Percentiles rank a stretch among this genome's conserved stretches.
phyloP scores from a whole-genome alignment of 2,797 vertebrate genomes.

The Hypotaenidia okinawae region DNA sequence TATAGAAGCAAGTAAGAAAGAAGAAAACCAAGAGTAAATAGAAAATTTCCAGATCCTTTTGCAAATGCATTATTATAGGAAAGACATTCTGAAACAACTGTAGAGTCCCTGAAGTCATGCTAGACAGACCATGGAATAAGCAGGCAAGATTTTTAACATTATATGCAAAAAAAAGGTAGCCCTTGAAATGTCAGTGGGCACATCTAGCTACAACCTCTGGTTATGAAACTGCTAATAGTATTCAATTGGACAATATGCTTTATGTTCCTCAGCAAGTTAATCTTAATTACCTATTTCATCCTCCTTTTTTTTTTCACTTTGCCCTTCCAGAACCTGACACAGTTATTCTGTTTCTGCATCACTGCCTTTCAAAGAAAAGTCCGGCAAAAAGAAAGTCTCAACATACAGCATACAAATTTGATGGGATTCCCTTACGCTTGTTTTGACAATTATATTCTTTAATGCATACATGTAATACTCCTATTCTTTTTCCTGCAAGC shows the following conservation, averaged over 20 bases:
- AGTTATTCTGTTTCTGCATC: not conserved
- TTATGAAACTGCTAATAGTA: not conserved
- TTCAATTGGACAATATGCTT: not conserved
- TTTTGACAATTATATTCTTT: not conserved
- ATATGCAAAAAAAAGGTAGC: not conserved
- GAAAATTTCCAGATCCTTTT: not conserved
- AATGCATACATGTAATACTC: not conserved
- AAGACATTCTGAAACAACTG: not conserved
- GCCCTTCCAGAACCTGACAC: not conserved
- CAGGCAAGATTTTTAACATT: not conserved
- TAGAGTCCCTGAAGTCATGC: not conserved
- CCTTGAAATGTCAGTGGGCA: not conserved
- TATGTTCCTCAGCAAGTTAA: not conserved
- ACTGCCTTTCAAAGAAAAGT: not conserved
- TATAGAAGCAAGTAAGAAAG: not conserved
- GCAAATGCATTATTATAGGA: not conserved
- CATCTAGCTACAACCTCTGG: not conserved
- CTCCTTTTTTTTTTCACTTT: not conserved
- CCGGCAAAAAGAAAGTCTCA: not conserved
- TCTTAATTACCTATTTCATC: not conserved
- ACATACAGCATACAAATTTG: not conserved
- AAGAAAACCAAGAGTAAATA: not conserved
- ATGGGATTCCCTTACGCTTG: not conserved
- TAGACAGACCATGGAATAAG: not conserved
- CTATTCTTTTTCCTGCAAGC: not conserved